phyloP scores from a whole-genome alignment of 2,797 vertebrate genomes.

The Tolypeutes matacus region DNA sequence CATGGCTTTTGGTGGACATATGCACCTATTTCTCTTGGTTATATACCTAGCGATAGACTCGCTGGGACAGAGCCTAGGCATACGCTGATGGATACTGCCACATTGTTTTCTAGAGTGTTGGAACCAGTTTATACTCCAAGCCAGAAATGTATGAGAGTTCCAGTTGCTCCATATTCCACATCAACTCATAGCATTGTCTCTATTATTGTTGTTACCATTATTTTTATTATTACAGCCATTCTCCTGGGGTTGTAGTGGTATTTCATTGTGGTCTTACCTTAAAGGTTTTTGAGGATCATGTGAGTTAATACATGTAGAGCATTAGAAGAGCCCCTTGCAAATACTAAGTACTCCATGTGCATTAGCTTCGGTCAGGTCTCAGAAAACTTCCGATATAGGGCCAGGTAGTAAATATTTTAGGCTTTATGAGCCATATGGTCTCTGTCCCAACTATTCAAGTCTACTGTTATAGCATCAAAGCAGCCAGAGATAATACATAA shows the following conservation, averaged over 20 bases:
- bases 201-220: no score
- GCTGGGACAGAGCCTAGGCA: no score
- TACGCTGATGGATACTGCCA: no score
- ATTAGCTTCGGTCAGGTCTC: neutral
- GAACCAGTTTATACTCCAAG: neutral
- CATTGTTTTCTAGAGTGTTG: no score
- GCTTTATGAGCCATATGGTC: neutral
- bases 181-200: neutral
- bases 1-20: neutral
- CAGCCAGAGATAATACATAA: neutral
- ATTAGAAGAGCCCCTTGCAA: no score
- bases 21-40: neutral
- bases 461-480: no score
- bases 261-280: neutral
- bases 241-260: fast-evolving
- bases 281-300: neutral
- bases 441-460: neutral
- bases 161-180: neutral
- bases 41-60: neutral
- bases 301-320: neutral
- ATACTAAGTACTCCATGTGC: fast-evolving
- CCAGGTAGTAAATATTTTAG: neutral
- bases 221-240: no score
- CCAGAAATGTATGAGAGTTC: neutral
- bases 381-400: neutral